Conservation (phyloP, 2,888 invertebrate species). For the Blera fallax region DNA sequence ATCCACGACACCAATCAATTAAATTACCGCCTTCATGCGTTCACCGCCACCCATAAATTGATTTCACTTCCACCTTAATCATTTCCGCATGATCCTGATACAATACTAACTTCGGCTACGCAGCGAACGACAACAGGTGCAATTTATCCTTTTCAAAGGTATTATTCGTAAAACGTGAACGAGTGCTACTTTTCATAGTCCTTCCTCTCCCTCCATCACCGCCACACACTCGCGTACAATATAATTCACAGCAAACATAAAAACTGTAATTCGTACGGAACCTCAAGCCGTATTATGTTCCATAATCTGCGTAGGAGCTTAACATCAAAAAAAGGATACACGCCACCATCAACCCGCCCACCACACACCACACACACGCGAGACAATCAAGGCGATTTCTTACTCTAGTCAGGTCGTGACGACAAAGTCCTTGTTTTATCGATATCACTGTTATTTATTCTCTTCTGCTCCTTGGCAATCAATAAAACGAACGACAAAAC, state of each 20-base stretch:
- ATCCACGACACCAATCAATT: background rate
- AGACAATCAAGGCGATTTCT: background rate
- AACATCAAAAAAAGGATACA: background rate
- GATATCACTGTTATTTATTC: background rate
- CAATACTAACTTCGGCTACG: background rate
- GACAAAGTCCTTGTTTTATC: background rate
- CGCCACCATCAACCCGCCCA: background rate
- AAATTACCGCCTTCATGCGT: background rate
- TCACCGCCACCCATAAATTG: background rate
- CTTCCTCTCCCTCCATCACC: too few species aligned
- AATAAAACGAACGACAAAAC: background rate
- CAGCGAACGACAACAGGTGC: background rate
- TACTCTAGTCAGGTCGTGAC: background rate
- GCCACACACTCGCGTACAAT: too few species aligned
- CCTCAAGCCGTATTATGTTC: background rate
- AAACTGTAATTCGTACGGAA: too few species aligned
- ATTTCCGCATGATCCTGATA: background rate
- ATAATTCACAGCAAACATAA: background rate
- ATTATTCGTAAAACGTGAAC: background rate
- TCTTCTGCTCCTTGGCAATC: background rate
- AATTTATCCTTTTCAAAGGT: background rate
- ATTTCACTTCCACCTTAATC: background rate
- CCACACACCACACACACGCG: background rate
- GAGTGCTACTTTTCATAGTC: background rate
- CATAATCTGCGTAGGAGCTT: background rate